These are phyloP conservation scores for Drosophila engyochracea DNA, from an alignment of 2,888 invertebrate species.

Conservation along the genomic window DNA sequence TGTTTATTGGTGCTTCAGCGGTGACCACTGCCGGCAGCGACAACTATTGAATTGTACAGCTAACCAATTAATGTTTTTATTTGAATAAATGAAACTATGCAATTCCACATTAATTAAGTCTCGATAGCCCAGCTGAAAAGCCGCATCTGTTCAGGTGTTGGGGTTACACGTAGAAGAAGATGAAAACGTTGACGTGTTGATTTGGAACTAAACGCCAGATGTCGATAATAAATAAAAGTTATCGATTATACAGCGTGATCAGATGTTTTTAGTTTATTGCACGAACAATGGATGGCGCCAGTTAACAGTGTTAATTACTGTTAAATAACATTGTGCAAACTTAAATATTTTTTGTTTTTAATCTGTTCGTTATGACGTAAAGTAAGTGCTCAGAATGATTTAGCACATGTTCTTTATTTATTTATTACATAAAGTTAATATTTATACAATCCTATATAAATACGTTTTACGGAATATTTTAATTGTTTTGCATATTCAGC, in stretches of 20 bases:
- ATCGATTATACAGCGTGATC: constrained; percentile 31
- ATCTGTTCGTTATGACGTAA: not conserved
- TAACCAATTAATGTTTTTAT: constrained; percentile 36
- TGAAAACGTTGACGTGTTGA: constrained; percentile 71
- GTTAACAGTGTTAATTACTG: constrained; percentile 7
- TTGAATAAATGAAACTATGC: constrained; percentile 37
- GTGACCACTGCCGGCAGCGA: constrained; percentile 11
- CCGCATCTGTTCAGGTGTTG: constrained; percentile 57
- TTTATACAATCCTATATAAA: not conserved
- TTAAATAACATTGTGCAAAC: constrained; percentile 18
- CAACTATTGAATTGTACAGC: not conserved
- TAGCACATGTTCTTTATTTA: not conserved
- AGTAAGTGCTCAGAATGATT: not conserved
- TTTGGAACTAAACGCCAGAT: constrained; percentile 50
- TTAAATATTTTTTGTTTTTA: not conserved
- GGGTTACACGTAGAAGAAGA: constrained; percentile 52
- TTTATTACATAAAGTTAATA: not conserved
- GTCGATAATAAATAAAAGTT: constrained; percentile 26
- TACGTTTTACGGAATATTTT: not conserved
- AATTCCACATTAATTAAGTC: constrained; percentile 30
- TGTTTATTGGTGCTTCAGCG: constrained; percentile 14
- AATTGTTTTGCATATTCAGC: constrained; percentile 8
- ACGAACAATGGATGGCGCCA: constrained; percentile 32
- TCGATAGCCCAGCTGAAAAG: constrained; percentile 26
- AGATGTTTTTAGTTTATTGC: constrained; percentile 3